Conservation (phyloP, 2,113 vertebrate species). For the Elephas maximus region DNA sequence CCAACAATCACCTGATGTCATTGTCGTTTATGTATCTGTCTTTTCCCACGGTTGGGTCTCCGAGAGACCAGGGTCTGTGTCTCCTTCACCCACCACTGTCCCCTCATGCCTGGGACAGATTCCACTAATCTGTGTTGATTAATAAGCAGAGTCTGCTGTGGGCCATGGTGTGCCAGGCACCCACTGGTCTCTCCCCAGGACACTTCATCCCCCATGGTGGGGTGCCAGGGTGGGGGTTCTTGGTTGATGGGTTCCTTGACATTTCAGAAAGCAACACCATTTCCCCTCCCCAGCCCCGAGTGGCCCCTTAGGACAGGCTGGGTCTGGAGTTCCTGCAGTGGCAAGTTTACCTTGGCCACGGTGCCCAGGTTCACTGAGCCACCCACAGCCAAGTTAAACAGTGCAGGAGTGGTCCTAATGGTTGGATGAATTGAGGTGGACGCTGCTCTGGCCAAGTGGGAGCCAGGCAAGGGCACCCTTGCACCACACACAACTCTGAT, state of each 20-base stretch:
- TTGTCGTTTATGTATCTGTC: neutral
- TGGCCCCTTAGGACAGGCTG: neutral
- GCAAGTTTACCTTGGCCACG: conserved; percentile 71
- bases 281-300: neutral
- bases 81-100: neutral
- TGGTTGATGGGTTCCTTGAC: rapidly evolving
- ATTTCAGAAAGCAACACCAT: neutral
- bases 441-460: conserved; percentile 70
- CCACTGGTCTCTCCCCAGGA: neutral
- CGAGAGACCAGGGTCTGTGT: too few relatives aligned
- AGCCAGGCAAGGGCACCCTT: neutral
- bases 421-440: conserved; percentile 23
- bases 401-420: conserved; percentile 55
- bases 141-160: neutral
- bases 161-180: neutral
- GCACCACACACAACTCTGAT: neutral
- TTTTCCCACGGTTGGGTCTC: neutral
- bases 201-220: rapidly evolving
- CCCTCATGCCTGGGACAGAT: too few relatives aligned
- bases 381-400: conserved; percentile 79
- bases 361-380: rapidly evolving
- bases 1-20: neutral
- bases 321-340: conserved; percentile 7
- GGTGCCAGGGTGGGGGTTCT: neutral
- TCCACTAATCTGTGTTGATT: neutral